phyloP scores from a whole-genome alignment of 2,888 invertebrate genomes.

The Agrotis ipsilon region DNA sequence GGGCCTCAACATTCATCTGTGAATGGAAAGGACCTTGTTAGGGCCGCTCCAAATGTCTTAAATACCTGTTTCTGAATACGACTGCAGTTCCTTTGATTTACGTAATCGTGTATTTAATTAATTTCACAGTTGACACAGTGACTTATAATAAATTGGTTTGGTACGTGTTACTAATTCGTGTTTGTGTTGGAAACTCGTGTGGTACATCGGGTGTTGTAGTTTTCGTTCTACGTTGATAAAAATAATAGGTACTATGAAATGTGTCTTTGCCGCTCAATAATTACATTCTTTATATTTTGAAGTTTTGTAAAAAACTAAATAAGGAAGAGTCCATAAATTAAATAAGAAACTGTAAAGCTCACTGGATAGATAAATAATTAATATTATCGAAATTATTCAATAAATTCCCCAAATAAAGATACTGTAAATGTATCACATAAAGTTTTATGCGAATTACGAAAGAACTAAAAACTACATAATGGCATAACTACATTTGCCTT shows the following conservation, averaged over 20 bases:
- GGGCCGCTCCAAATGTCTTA: slow-evolving; percentile 82
- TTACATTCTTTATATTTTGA: too few relatives aligned
- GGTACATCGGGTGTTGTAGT: not conserved
- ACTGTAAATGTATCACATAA: too few relatives aligned
- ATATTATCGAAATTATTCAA: not conserved
- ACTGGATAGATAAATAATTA: not conserved
- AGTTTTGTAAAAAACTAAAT: too few relatives aligned
- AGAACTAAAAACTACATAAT: too few relatives aligned
- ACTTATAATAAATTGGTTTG: slow-evolving; percentile 55
- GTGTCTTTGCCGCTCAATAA: too few relatives aligned
- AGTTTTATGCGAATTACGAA: too few relatives aligned
- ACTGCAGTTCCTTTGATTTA: slow-evolving; percentile 70
- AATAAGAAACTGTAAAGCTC: too few relatives aligned
- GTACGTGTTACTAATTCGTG: slow-evolving; percentile 9
- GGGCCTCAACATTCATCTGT: slow-evolving; percentile 80
- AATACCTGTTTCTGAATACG: slow-evolving; percentile 79
- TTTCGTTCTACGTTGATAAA: not conserved
- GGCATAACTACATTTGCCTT: not conserved
- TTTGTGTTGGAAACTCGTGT: not conserved
- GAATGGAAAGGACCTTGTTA: slow-evolving; percentile 86
- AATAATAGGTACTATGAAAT: too few relatives aligned
- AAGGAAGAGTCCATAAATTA: too few relatives aligned
- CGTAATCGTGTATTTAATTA: slow-evolving; percentile 73
- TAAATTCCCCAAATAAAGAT: not conserved
- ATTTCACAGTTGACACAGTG: slow-evolving; percentile 70